Conservation (phyloP, 2,113 vertebrate genomes). For the Hyperoodon ampullatus region DNA sequence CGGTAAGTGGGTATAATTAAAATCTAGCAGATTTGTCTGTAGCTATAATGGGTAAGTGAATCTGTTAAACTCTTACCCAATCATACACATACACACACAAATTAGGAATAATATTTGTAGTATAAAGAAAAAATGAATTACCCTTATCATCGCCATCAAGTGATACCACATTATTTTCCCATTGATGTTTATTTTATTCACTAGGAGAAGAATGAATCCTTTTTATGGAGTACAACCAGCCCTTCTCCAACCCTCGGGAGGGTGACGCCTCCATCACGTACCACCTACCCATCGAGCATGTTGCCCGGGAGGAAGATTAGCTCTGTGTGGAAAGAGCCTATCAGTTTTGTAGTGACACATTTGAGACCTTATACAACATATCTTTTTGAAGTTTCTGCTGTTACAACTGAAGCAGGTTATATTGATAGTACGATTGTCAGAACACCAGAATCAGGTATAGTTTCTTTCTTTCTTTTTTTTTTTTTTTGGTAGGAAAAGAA, state of each 20-base stretch:
- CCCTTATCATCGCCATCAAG: neutral
- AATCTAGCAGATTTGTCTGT: neutral
- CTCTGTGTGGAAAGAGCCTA: conserved; percentile 93
- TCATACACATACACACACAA: neutral
- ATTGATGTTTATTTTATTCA: conserved; percentile 51
- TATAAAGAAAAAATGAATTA: conserved; percentile 13
- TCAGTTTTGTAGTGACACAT: conserved; percentile 92
- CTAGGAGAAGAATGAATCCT: conserved; percentile 95
- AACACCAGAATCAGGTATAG: conserved; percentile 95
- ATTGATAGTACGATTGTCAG: conserved; percentile 95
- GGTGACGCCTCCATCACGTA: conserved; percentile 83
- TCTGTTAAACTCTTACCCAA: neutral
- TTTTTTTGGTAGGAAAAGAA: neutral
- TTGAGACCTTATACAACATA: conserved; percentile 95
- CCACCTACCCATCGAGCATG: conserved; percentile 79
- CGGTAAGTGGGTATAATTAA: neutral
- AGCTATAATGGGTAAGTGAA: neutral
- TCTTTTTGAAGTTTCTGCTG: conserved; percentile 97
- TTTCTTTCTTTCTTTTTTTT: neutral
- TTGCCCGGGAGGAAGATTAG: conserved; percentile 85
- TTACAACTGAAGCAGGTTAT: conserved; percentile 96
- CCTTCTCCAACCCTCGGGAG: conserved; percentile 85
- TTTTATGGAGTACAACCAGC: conserved; percentile 93
- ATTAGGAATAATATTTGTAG: neutral
- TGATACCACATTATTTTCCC: neutral